Evolutionary conservation across 2,113 vertebrate species (phyloP), one percentile per base, ranked within the genome.

Genomic region (Hassar affinis): DNA sequence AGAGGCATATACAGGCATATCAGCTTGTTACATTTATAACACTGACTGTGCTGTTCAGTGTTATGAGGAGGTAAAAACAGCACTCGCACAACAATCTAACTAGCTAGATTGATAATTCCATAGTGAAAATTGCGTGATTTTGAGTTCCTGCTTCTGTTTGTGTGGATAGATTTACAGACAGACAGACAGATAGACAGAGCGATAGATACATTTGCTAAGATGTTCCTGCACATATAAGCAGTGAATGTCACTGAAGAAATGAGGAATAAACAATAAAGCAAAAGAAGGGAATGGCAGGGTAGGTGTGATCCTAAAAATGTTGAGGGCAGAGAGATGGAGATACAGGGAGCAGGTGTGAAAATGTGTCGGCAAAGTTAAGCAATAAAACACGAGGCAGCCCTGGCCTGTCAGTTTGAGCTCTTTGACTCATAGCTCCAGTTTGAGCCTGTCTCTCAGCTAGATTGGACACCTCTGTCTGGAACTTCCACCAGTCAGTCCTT

Each of bases 281-380:
- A 51, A 77, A 12, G 64, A 78, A 47, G 35, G 47, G 74, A 79
- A 5, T 52, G 30, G 27, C 61, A 52, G 49, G 20, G 78, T 79
- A 64, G 54, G 69, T 80, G 77, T 74, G 35, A 35, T 47, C 54
- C 76, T 68, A 64, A 47, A 45, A 66, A 87, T 59, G 78, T 27
- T 75, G 76, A 49, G 38, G 42, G 71, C 12, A 54, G 59, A 61
- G 38, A 11, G 30, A 78, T 57, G n/a, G 82, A 80, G 14, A 51
- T 76, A 68, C 72, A 79, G 79, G 66, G 81, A 80, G 84, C 72
- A 84, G 81, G 79, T 82, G 78, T 66, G 72, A 59, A 83, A 78
- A 62, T 77, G 62, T 85, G 81, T 76, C 27, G n/a, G 76, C 45
- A 69, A 56, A 68, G 45, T 71, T 76, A 27, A 80, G 64, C 64